Base-by-base conservation (phyloP, 2,797 vertebrate species). In the Macropodus opercularis region DNA sequence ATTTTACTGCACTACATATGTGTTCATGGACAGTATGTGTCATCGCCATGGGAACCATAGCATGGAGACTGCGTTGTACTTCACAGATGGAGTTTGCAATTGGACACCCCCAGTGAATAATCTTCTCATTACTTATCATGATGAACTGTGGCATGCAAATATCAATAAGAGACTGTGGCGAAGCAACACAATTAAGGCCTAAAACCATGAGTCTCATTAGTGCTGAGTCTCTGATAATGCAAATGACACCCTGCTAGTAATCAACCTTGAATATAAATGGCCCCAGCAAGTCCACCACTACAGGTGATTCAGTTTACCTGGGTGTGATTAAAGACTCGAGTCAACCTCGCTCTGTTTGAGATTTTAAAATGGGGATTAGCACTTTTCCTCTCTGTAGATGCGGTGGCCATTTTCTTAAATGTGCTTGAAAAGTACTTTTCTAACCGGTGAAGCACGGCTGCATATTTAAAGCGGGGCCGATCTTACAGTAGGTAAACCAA, bases 81-180 rank as follows among this genome's bases (percentile, higher is more conserved):
- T 79, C 87, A 84, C 88, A 91, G 87, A 90, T 91, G 89, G 88
- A 90, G 85, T 76, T 79, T 77, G 82, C 78, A 79, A 86, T 89
- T 88, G 88, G 87, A 89, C 79, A 85, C 85, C 91, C 84, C 86
- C 70, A 86, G 86, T 90, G 90, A 90, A 92, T 93, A 92, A 92
- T 91, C 90, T 85, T 88, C 91, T 91, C 90, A 92, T 93, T 93
- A 93, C 90, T 92, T 92, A 92, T 89, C 88, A 88, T 93, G 91
- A 93, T 93, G 91, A 92, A 93, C 90, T 90, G 74, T 90, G 90
- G 88, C 90, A 89, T 90, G 88, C 85, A 90, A 90, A 90, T 92
- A 93, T 93, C 91, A 93, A 92, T 93, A 92, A 91, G 87, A 89
- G 91, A 89, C 90, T 82, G 77, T 86, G 83, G 87, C 72, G 88